Evolutionary conservation across 1,140 invertebrate genomes (phyloP), one percentile per base, ranked within the genome.

Genomic region (Leptinotarsa lineolata): DNA sequence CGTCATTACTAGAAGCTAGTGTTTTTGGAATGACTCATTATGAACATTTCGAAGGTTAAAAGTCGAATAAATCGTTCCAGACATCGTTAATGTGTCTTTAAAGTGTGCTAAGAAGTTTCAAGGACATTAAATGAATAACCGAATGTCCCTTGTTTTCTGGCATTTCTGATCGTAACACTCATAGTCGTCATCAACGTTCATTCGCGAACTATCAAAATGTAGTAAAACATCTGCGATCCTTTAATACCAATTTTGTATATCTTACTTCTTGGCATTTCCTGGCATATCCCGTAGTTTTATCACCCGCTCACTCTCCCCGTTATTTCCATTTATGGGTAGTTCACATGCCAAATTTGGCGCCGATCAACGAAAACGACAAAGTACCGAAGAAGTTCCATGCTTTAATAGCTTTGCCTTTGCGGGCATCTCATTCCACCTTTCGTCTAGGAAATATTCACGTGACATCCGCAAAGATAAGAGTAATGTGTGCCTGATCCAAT

Each of bases 361-460:
- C 48, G 48, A 54, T 54, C 15, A 54, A 54, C 48, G 48, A 54
- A 54, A 54, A 54, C 48, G 48, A 54, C n/a, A 54, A 54, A 54
- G 48, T 54, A 54, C 48, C 5, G 16, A 54, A 54, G 48, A 54
- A 54, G 48, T 54, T 54, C 48, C 6, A 54, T n/a, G 30, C 48
- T 54, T 54, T 54, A 54, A 54, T 54, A 54, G 48, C 48, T 15
- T 54, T 54, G 48, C 48, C 48, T 54, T 54, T 54, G 48, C 48
- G 48, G 48, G 48, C 48, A 16, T 18, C n/a, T 15, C 48, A 18
- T 39, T 39, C 48, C n/a, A 54, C 48, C 48, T 54, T 54, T 54
- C n/a, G 15, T 54, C 48, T 54, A 15, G 48, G 48, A 54, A 4
- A 54, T 54, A 54, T 54, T 54, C n/a, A 54, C n/a, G 48, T n/a